These are phyloP conservation scores for Emydoidea blandingii DNA, from an alignment of 2,797 vertebrate species.

Conservation along the genomic window DNA sequence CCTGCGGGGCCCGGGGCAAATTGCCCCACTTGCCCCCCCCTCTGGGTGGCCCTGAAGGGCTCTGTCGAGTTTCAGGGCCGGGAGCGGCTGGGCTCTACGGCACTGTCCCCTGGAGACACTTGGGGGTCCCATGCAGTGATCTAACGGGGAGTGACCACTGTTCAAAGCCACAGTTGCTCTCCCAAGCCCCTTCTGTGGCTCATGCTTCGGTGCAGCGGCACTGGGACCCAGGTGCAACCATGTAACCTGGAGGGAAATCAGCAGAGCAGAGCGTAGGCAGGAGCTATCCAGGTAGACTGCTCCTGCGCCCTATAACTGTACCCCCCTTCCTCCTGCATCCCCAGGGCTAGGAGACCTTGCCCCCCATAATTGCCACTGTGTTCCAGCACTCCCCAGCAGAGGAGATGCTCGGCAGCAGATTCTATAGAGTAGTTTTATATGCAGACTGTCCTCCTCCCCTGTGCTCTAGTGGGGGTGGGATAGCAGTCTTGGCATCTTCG, in stretches of 20 bases:
- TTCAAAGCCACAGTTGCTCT: neutral
- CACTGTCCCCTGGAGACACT: neutral
- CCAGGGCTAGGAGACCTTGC: neutral
- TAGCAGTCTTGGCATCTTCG: neutral
- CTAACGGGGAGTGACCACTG: rapidly evolving
- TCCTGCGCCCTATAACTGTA: neutral
- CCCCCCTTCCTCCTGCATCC: neutral
- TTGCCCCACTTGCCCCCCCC: too few relatives aligned
- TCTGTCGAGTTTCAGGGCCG: neutral
- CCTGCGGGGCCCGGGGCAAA: too few relatives aligned
- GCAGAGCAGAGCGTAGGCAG: neutral
- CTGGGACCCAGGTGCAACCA: too few relatives aligned
- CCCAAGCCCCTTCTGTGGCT: neutral
- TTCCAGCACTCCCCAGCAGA: neutral
- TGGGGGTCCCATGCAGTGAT: neutral
- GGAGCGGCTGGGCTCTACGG: neutral
- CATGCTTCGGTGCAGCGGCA: too few relatives aligned
- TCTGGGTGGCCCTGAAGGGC: neutral
- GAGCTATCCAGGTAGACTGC: neutral
- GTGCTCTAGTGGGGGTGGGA: neutral
- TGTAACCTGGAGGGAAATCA: neutral
- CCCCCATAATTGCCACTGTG: neutral
- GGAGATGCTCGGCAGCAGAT: neutral
- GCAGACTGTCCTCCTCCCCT: neutral
- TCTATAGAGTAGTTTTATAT: neutral